Evolutionary conservation across 1,140 invertebrate genomes (phyloP).

Genomic region (Caenorhabditis elegans): DNA sequence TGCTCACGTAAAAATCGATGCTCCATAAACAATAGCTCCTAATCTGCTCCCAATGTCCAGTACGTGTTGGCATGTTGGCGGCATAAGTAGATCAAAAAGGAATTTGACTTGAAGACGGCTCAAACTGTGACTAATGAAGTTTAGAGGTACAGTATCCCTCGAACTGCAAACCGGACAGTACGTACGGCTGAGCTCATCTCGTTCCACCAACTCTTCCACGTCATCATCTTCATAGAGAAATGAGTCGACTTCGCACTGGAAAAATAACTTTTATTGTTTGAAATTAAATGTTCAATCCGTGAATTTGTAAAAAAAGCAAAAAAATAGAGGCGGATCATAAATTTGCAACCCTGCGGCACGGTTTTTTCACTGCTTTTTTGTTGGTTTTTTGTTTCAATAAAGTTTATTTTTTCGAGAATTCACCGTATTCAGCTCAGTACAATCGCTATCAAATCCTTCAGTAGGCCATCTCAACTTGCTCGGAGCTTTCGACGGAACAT

Average conservation of each 20-base stretch:
- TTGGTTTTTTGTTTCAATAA: no score
- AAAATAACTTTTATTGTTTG: neutral
- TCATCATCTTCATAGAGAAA: conserved; percentile 7
- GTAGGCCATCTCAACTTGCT: neutral
- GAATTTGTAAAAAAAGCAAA: no score
- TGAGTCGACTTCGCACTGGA: conserved; percentile 16
- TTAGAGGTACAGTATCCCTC: neutral
- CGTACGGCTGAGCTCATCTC: neutral
- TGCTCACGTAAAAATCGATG: neutral
- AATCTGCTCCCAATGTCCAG: neutral
- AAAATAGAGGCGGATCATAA: no score
- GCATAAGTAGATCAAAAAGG: neutral
- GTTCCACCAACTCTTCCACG: neutral
- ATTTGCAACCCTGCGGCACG: no score
- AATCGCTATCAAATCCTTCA: neutral
- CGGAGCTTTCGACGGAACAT: neutral
- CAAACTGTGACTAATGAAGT: conserved; percentile 20
- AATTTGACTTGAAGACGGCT: neutral
- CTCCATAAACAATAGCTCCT: conserved; percentile 1
- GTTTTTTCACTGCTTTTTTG: no score
- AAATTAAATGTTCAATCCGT: neutral
- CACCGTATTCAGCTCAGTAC: neutral
- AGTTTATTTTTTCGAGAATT: no score
- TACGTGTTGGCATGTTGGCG: neutral
- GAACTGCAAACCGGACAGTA: neutral